Base-by-base conservation (phyloP, 2,888 invertebrate genomes). In the Augochlorella aurata region DNA sequence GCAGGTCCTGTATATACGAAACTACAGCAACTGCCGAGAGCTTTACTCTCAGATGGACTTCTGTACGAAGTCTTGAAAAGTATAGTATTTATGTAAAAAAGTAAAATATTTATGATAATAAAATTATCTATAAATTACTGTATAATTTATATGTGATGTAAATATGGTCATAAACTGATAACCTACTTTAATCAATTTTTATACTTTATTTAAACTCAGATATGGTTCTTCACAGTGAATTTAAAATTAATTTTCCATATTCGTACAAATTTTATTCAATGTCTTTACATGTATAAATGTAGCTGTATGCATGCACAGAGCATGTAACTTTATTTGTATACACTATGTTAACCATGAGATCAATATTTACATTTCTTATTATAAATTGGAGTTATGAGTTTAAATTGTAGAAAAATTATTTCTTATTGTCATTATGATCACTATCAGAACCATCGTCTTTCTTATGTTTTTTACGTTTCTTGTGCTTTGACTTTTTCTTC, bases 391-490 rank as follows among this genome's bases (percentile, higher is more conserved):
- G 9, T 38, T 29, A 74, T 70, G 18, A 38, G 24, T 8, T 16
- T 8, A 14, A 7, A n/a, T 54, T 24, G 12, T 44, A 38, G 47
- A 29, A 58, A 21, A 63, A 38, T 63, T 78, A 85, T 83, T 70
- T 65, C 63, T 76, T 79, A 9, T 81, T 67, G 3, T 50, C 52
- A 61, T 79, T 29, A 9, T 45, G 18, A 10, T 89, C 80, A 52
- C 84, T 90, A 3, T 90, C 89, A 1, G 91, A 90, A 4, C 90
- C 87, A 65, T 77, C 80, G 5, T 88, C 75, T 77, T 92, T 93
- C 49, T 89, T 93, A 52, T 91, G 93, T 77, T 94, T 94, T 77
- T 93, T 94, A 21, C 89, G 91, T 79, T 94, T 94, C 47, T 93
- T 93, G 47, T 92, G 93, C 66, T 93, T 93, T 0, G 90, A 91